Conservation (phyloP, 2,888 invertebrate species). For the Dinocampus coccinellae region DNA sequence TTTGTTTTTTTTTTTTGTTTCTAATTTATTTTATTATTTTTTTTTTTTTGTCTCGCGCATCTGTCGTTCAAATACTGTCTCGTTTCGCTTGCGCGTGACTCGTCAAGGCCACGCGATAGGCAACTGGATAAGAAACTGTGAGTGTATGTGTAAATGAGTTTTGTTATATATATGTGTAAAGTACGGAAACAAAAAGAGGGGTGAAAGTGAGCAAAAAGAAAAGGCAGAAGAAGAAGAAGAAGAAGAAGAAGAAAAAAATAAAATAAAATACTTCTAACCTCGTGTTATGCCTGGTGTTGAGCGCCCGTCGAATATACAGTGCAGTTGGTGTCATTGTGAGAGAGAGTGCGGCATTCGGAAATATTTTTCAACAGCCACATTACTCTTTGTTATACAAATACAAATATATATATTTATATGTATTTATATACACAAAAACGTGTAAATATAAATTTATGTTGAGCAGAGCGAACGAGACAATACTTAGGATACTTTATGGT, state of each 20-base stretch:
- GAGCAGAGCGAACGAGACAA: constrained; percentile 7
- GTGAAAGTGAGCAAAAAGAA: not conserved
- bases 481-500: constrained; percentile 27
- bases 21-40: not conserved
- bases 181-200: constrained; percentile 8
- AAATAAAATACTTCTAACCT: constrained; percentile 13
- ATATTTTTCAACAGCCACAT: not conserved
- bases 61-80: not conserved
- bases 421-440: not conserved
- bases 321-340: constrained; percentile 21
- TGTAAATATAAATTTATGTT: not conserved
- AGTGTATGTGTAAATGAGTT: constrained; percentile 10
- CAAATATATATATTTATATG: not conserved
- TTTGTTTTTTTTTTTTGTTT: no score
- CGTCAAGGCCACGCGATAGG: constrained; percentile 32
- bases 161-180: not conserved
- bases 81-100: constrained; percentile 35
- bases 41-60: not conserved
- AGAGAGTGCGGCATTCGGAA: constrained; percentile 37
- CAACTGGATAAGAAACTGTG: not conserved
- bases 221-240: not conserved
- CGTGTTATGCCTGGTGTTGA: constrained; percentile 21
- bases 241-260: constrained; percentile 1
- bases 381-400: not conserved
- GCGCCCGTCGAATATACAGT: constrained; percentile 16